phyloP scores from a whole-genome alignment of 1,140 invertebrate genomes.

The Calosoma granatense region DNA sequence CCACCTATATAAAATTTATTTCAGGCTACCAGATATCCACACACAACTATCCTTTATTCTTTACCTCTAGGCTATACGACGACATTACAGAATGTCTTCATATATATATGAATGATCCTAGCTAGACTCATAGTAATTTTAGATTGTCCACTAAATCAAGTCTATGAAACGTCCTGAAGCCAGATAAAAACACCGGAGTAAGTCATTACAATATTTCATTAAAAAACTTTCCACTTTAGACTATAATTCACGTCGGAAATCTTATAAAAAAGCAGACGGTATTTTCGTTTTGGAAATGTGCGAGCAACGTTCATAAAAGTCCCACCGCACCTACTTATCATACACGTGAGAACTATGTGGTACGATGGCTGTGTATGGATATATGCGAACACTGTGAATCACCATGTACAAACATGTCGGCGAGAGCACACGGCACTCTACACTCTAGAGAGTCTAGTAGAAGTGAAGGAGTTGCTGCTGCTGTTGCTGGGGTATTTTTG shows the following conservation, averaged over 20 bases:
- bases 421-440: background rate
- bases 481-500: slow-evolving; percentile 1
- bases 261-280: background rate
- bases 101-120: no score
- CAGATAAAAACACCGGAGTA: no score
- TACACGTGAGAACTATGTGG: background rate
- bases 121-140: no score
- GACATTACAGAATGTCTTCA: no score
- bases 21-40: no score
- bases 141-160: no score
- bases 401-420: background rate
- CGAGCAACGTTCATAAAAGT: background rate
- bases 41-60: no score
- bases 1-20: no score
- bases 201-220: slow-evolving; percentile 7
- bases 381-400: background rate
- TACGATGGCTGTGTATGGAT: background rate
- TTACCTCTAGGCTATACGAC: no score
- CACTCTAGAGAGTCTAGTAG: background rate
- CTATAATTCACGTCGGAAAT: background rate
- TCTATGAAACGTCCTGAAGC: no score
- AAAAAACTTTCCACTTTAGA: background rate
- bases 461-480: no score
- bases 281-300: background rate
- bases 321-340: background rate